Evolutionary conservation across 37 sponge, comb jelly and placozoan genomes (phyloP).

Genomic region (Crambe crambe): DNA sequence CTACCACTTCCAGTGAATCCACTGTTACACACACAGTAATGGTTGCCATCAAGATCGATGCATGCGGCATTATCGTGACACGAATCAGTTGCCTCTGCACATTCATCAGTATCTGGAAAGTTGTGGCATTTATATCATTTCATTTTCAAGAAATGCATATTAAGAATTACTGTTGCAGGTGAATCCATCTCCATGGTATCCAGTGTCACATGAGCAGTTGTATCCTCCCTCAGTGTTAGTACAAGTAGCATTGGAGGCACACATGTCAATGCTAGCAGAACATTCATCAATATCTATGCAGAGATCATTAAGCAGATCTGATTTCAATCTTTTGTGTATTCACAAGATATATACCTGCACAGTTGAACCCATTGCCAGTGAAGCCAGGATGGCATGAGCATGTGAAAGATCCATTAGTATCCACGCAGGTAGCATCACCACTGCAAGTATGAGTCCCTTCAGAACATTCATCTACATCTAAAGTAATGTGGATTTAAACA

Average conservation of each 20-base stretch:
- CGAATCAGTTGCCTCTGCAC: too few relatives aligned
- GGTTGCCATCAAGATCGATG: slow-evolving; percentile 31
- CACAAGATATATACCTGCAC: slow-evolving; percentile 9
- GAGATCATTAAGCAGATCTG: slow-evolving; percentile 25
- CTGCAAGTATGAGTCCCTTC: slow-evolving; percentile 4
- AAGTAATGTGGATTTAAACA: slow-evolving; percentile 1
- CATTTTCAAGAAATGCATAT: slow-evolving; percentile 26
- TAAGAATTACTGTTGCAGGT: too few relatives aligned
- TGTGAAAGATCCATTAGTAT: slow-evolving; percentile 54
- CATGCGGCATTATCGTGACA: slow-evolving; percentile 30
- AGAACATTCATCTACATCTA: slow-evolving; percentile 73
- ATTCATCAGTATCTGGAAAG: slow-evolving; percentile 57
- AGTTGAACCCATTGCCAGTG: slow-evolving; percentile 23
- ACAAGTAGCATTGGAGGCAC: slow-evolving; percentile 13
- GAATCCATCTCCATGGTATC: slow-evolving; percentile 32
- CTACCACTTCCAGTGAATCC: slow-evolving; percentile 46
- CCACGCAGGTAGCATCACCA: slow-evolving; percentile 31
- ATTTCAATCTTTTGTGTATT: slow-evolving; percentile 9
- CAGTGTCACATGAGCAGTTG: slow-evolving; percentile 39
- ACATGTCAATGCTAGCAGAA: background rate
- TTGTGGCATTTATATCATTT: too few relatives aligned
- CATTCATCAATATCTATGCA: slow-evolving; percentile 66
- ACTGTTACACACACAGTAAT: slow-evolving; percentile 26
- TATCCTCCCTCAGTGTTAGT: slow-evolving; percentile 41
- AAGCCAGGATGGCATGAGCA: slow-evolving; percentile 44